These are phyloP conservation scores for Enteromius mattozi DNA, from an alignment of 2,797 vertebrate species.

Conservation along the genomic window DNA sequence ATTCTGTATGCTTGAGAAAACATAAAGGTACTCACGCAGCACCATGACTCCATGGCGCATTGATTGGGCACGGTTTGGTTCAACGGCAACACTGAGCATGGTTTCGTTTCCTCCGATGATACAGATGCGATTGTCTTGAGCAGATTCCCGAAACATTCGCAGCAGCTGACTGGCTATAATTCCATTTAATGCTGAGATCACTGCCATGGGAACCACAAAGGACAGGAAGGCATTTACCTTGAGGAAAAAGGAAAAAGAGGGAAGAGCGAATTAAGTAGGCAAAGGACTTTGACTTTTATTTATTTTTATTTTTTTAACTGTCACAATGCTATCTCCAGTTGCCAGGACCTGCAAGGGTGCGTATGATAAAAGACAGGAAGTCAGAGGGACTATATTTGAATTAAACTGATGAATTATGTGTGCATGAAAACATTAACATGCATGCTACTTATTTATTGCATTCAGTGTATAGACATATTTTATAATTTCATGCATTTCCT, in stretches of 20 bases:
- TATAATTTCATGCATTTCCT: background rate
- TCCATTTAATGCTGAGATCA: slow-evolving; percentile 90
- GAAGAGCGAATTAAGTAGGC: background rate
- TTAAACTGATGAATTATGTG: background rate
- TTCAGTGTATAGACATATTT: background rate
- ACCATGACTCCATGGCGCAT: slow-evolving; percentile 92
- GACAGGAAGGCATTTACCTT: slow-evolving; percentile 93
- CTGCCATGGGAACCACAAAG: slow-evolving; percentile 91
- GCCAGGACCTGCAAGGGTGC: background rate
- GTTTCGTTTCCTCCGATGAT: slow-evolving; percentile 82
- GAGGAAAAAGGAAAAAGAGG: background rate
- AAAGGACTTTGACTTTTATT: background rate
- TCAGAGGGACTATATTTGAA: background rate
- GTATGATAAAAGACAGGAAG: background rate
- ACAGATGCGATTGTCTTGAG: slow-evolving; percentile 88
- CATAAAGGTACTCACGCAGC: slow-evolving; percentile 80
- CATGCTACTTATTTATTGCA: background rate
- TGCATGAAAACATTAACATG: background rate
- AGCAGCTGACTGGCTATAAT: slow-evolving; percentile 95
- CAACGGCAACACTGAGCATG: slow-evolving; percentile 85
- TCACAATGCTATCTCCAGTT: background rate
- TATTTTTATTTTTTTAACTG: background rate
- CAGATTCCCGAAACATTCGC: slow-evolving; percentile 89
- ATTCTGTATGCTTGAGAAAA: background rate
- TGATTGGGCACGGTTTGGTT: slow-evolving; percentile 90